phyloP scores from a whole-genome alignment of 2,888 invertebrate genomes.

The Masnerella sp. region DNA sequence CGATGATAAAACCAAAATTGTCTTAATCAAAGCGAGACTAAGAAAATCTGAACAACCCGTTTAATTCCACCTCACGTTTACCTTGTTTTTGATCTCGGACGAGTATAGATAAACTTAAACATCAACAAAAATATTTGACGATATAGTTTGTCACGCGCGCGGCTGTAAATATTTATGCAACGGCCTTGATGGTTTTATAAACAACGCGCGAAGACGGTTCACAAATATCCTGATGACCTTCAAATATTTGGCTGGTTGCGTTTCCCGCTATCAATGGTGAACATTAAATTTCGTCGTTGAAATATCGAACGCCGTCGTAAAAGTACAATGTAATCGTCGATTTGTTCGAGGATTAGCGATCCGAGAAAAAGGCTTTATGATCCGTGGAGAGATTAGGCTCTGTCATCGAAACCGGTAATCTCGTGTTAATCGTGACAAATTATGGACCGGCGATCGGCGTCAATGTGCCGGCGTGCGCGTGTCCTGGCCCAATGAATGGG shows the following conservation, averaged over 20 bases:
- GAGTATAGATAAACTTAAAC: no score
- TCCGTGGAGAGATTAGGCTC: constrained; percentile 53
- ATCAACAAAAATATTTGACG: no score
- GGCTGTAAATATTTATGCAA: no score
- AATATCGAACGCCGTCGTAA: constrained; percentile 23
- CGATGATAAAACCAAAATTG: no score
- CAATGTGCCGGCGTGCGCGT: constrained; percentile 43
- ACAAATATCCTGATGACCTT: no score
- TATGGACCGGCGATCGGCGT: constrained; percentile 63
- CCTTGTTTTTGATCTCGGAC: no score
- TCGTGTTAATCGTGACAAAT: constrained; percentile 76
- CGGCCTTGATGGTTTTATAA: no score
- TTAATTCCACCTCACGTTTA: no score
- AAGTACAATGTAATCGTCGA: constrained; percentile 35
- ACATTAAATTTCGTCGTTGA: constrained; percentile 3
- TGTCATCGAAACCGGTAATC: constrained; percentile 75
- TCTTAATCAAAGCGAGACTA: no score
- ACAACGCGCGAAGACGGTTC: no score
- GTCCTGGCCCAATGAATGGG: constrained; percentile 65
- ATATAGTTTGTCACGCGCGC: no score
- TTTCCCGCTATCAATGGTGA: background rate
- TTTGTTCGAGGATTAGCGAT: constrained; percentile 53
- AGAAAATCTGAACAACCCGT: no score
- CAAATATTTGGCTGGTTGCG: background rate
- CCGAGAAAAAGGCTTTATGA: constrained; percentile 37